Percentiles rank a stretch among this genome's conserved stretches.
Conservation (phyloP, 2,888 invertebrate genomes). For the Philonicus albiceps region DNA sequence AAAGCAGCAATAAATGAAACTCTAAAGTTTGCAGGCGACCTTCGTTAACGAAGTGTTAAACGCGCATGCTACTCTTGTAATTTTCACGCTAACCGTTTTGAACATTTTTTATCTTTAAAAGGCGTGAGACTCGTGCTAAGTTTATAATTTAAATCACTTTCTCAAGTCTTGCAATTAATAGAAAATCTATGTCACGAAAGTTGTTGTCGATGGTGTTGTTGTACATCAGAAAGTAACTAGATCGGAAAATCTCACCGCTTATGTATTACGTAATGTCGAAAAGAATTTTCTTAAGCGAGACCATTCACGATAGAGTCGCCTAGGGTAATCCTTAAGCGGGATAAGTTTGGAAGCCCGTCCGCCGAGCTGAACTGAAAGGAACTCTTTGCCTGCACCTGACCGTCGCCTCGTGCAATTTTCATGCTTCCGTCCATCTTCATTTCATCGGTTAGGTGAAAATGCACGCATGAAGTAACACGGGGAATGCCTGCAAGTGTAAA, state of each 20-base stretch:
- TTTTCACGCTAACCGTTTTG: neutral
- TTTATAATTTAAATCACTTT: conserved; percentile 32
- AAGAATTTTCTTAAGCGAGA: neutral
- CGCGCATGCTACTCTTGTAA: neutral
- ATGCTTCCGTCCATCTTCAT: conserved; percentile 8
- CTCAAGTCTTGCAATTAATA: conserved; percentile 5
- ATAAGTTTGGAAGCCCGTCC: neutral
- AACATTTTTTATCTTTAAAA: neutral
- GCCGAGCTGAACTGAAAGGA: neutral
- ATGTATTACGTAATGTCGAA: conserved; percentile 4
- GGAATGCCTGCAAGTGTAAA: conserved; percentile 24
- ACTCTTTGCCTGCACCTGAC: neutral
- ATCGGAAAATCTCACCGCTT: conserved; percentile 20
- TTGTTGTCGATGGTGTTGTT: neutral
- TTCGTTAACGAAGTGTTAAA: conserved; percentile 24
- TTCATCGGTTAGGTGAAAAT: conserved; percentile 29
- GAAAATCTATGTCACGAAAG: conserved; percentile 4
- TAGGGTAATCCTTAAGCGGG: neutral
- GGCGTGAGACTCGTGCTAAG: neutral
- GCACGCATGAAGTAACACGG: neutral
- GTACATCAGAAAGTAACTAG: neutral
- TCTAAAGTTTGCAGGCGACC: neutral
- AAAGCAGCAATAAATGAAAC: neutral
- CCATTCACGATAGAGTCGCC: neutral
- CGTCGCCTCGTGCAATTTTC: neutral